Conservation (phyloP, 1,140 invertebrate genomes). For the Sarcophaga peregrina region DNA sequence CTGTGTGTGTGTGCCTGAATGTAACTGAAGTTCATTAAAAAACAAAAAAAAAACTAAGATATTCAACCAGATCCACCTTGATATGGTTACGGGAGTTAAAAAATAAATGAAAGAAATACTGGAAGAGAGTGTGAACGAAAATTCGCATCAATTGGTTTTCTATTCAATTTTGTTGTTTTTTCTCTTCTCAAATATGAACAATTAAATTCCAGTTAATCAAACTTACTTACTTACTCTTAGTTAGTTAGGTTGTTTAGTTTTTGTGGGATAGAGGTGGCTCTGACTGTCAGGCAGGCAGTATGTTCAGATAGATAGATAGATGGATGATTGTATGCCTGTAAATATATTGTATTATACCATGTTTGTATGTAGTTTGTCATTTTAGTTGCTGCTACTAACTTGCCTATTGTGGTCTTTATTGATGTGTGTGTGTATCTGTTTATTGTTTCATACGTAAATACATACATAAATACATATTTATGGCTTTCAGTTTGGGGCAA, state of each 20-base stretch:
- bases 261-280: background rate
- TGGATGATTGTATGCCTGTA: background rate
- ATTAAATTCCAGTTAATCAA: background rate
- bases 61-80: background rate
- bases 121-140: background rate
- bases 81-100: background rate
- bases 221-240: background rate
- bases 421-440: background rate
- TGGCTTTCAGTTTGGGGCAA: conserved; percentile 3
- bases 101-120: too few relatives aligned
- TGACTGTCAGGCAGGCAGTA: too few relatives aligned
- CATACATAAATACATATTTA: background rate
- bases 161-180: conserved; percentile 13
- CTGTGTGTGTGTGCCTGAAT: background rate
- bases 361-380: background rate
- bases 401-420: background rate
- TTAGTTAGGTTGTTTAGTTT: background rate
- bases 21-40: background rate
- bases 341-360: conserved; percentile 6
- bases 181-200: background rate
- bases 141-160: conserved; percentile 3
- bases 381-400: background rate
- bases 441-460: background rate
- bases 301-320: too few relatives aligned
- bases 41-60: background rate